Evolutionary conservation across 2,113 vertebrate species (phyloP).

Genomic region (Elephantulus edwardii): DNA sequence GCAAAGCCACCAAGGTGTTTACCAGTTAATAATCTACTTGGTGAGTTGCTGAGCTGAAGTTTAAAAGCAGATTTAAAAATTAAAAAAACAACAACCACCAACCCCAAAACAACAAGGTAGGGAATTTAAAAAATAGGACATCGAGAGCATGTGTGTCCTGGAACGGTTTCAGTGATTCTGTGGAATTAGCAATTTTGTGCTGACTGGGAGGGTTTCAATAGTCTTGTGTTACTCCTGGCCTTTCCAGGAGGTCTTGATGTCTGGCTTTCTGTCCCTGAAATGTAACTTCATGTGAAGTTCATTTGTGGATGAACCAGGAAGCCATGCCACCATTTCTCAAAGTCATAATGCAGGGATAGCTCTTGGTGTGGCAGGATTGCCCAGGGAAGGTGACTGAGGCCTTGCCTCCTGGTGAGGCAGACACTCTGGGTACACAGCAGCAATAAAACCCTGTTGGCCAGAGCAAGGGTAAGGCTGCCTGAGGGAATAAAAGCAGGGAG

Average conservation of each 20-base stretch:
- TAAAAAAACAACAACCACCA: not conserved
- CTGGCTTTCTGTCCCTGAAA: not conserved
- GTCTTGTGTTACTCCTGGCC: not conserved
- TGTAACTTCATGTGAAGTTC: not conserved
- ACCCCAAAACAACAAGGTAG: slow-evolving; percentile 51
- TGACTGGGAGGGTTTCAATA: not conserved
- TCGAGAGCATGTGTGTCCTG: not conserved
- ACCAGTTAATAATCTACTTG: slow-evolving; percentile 70
- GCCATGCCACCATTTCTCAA: not conserved
- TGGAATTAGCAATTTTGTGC: slow-evolving; percentile 42
- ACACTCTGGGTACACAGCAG: not conserved
- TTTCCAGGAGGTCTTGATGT: slow-evolving; percentile 7
- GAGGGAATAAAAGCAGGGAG: slow-evolving; percentile 24
- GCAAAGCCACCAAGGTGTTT: slow-evolving; percentile 38
- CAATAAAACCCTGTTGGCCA: not conserved
- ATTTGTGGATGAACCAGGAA: not conserved
- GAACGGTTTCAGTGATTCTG: not conserved
- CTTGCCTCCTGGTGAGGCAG: not conserved
- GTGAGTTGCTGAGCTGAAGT: slow-evolving; percentile 57
- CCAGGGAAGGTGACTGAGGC: not conserved
- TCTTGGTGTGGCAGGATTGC: not conserved
- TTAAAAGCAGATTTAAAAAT: slow-evolving; percentile 62
- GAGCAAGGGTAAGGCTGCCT: not conserved
- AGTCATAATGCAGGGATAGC: not conserved
- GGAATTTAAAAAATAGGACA: slow-evolving; percentile 52